Percentiles rank a stretch among this genome's conserved stretches.
Conservation (phyloP, 2,113 vertebrate species). For the Anoplopoma fimbria region DNA sequence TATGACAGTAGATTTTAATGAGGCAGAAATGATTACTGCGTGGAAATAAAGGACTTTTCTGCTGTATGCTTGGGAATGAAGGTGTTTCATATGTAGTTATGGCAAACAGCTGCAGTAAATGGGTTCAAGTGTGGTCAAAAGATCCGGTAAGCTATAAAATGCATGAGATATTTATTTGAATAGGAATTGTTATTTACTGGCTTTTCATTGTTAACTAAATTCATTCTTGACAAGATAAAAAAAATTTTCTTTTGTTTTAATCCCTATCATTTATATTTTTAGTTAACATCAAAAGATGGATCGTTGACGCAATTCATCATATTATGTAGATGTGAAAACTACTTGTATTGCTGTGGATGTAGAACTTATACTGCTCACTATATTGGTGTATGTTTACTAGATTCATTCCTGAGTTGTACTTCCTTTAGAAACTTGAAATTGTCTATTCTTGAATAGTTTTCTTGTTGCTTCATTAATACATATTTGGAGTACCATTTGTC, state of each 20-base stretch:
- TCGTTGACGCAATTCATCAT: neutral
- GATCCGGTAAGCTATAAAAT: neutral
- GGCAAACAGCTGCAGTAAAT: constrained; percentile 19
- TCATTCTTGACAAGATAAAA: neutral
- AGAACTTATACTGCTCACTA: neutral
- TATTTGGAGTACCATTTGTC: neutral
- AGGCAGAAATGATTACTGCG: constrained; percentile 29
- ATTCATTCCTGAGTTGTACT: neutral
- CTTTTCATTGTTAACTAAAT: neutral
- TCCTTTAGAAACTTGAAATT: neutral
- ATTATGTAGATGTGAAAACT: neutral
- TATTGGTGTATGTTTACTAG: neutral
- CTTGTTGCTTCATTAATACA: neutral
- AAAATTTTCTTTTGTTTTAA: neutral
- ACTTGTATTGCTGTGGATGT: neutral
- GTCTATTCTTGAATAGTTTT: neutral
- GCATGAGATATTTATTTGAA: constrained; percentile 1
- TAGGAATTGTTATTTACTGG: neutral
- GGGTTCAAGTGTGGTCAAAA: neutral
- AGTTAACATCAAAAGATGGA: neutral
- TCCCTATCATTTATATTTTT: neutral
- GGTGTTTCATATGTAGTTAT: constrained; percentile 58
- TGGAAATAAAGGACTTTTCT: constrained; percentile 21
- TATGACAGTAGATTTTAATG: constrained; percentile 54
- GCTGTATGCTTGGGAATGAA: constrained; percentile 24